Conservation (phyloP, 2,888 invertebrate species). For the Eupeodes luniger region DNA sequence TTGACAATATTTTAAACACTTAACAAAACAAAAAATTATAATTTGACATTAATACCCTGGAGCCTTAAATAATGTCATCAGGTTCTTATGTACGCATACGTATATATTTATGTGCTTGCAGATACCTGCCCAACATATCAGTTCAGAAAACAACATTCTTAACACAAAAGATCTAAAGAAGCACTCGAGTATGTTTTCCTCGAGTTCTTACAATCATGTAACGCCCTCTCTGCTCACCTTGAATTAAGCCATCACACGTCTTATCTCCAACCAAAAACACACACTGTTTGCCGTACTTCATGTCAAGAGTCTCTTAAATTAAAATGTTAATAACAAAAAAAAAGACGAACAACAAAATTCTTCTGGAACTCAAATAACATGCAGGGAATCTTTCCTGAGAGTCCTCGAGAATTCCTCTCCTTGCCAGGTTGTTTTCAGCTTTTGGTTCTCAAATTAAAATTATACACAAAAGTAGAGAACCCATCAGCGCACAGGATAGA, state of each 20-base stretch:
- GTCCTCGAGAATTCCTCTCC: slow-evolving; percentile 37
- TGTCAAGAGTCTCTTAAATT: slow-evolving; percentile 44
- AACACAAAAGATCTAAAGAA: slow-evolving; percentile 14
- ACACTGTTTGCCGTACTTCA: slow-evolving; percentile 3
- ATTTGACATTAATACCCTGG: slow-evolving; percentile 36
- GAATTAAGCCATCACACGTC: slow-evolving; percentile 69
- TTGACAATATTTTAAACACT: not conserved
- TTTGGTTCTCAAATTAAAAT: slow-evolving; percentile 7
- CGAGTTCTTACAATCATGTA: slow-evolving; percentile 54
- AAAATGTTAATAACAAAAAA: slow-evolving; percentile 50
- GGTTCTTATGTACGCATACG: slow-evolving; percentile 10
- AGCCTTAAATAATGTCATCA: slow-evolving; percentile 54
- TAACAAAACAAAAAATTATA: slow-evolving; percentile 16
- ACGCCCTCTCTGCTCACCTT: slow-evolving; percentile 31
- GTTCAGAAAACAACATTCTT: slow-evolving; percentile 5
- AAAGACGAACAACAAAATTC: not conserved
- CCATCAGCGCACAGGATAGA: slow-evolving; percentile 52
- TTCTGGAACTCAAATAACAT: slow-evolving; percentile 51
- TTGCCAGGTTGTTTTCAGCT: slow-evolving; percentile 29
- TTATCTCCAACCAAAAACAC: slow-evolving; percentile 28
- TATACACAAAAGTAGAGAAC: slow-evolving; percentile 42
- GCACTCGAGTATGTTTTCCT: slow-evolving; percentile 39
- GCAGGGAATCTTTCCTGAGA: slow-evolving; percentile 53
- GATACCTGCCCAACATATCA: slow-evolving; percentile 29
- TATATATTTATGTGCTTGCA: not conserved